These are phyloP conservation scores for Schrankia costaestrigalis DNA, from an alignment of 2,888 invertebrate genomes.

Conservation along the genomic window DNA sequence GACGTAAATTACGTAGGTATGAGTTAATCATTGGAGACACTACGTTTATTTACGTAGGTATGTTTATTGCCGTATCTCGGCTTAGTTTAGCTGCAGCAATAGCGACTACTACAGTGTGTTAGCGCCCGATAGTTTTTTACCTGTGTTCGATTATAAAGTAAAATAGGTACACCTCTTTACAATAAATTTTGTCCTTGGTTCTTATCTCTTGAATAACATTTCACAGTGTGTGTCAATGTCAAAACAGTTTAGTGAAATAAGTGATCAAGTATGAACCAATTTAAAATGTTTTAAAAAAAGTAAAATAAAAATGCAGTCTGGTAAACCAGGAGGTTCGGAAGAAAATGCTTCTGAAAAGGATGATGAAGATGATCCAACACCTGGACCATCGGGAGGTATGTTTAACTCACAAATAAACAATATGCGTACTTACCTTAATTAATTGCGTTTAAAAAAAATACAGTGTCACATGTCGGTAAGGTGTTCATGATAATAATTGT, in stretches of 20 bases:
- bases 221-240: constrained; percentile 4
- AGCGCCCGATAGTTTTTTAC: constrained; percentile 22
- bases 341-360: constrained; percentile 16
- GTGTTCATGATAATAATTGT: no score
- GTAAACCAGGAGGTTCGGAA: constrained; percentile 16
- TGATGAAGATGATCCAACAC: constrained; percentile 12
- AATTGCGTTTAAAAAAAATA: no score
- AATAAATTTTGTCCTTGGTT: constrained; percentile 4
- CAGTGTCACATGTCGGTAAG: no score
- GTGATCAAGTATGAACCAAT: not conserved
- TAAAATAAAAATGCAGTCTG: constrained; percentile 7
- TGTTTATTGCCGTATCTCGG: constrained; percentile 29
- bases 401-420: no score
- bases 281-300: not conserved
- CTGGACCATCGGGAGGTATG: constrained; percentile 14
- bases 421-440: no score
- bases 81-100: constrained; percentile 32
- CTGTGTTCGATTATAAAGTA: constrained; percentile 15
- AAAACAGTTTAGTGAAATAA: constrained; percentile 1
- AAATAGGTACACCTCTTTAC: constrained; percentile 16
- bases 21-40: constrained; percentile 21
- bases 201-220: constrained; percentile 16
- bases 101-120: constrained; percentile 34
- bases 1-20: constrained; percentile 13
- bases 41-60: constrained; percentile 29